Evolutionary conservation across 2,888 invertebrate genomes (phyloP).

Genomic region (Matsumyia berberina): DNA sequence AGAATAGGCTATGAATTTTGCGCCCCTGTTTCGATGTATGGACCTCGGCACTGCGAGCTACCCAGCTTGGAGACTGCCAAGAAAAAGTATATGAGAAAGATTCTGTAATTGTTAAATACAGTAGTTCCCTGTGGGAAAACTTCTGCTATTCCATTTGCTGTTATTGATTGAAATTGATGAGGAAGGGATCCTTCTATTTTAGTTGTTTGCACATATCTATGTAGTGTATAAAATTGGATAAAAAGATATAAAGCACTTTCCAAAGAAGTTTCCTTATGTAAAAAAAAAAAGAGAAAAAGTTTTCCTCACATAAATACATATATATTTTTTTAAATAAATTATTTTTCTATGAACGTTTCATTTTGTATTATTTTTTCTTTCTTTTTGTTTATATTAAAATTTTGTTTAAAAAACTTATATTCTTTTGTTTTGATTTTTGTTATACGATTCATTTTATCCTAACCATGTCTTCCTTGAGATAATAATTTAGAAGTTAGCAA

Average conservation of each 20-base stretch:
- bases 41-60: slow-evolving; percentile 84
- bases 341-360: slow-evolving; percentile 74
- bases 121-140: slow-evolving; percentile 43
- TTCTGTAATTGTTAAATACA: slow-evolving; percentile 81
- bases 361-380: slow-evolving; percentile 57
- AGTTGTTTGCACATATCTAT: slow-evolving; percentile 81
- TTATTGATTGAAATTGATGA: slow-evolving; percentile 48
- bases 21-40: slow-evolving; percentile 89
- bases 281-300: slow-evolving; percentile 29
- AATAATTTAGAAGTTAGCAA: slow-evolving; percentile 27
- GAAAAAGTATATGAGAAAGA: slow-evolving; percentile 84
- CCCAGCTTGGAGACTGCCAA: slow-evolving; percentile 82
- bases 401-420: slow-evolving; percentile 21
- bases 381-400: slow-evolving; percentile 46
- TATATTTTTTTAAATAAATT: slow-evolving; percentile 54
- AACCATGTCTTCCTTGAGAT: slow-evolving; percentile 61
- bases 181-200: slow-evolving; percentile 77
- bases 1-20: slow-evolving; percentile 90
- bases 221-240: slow-evolving; percentile 60
- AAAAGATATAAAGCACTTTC: slow-evolving; percentile 43
- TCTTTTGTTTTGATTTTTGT: slow-evolving; percentile 15
- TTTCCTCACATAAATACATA: slow-evolving; percentile 30
- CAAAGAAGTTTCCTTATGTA: slow-evolving; percentile 39
- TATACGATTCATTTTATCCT: background rate
- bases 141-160: slow-evolving; percentile 75